A percentile compares a stretch with the other conserved stretches of the same genome.
These are phyloP conservation scores for Emydura subglobosa DNA, from an alignment of 2,113 vertebrate genomes.

Conservation along the genomic window DNA sequence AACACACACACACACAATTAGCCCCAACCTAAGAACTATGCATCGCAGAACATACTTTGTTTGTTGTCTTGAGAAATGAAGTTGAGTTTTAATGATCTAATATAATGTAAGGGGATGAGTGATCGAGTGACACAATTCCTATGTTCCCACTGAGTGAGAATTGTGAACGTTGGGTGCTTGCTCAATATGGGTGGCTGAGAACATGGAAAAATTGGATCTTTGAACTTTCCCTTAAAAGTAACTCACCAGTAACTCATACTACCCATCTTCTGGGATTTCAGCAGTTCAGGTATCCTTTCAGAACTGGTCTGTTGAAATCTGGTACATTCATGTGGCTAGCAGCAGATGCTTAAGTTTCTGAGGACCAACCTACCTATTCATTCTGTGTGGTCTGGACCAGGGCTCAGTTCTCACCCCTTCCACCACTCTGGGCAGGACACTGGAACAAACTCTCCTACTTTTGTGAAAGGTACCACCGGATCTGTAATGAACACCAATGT, in stretches of 20 bases:
- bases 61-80: conserved; percentile 16
- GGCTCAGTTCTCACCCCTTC: neutral
- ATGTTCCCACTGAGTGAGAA: conserved; percentile 37
- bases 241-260: conserved; percentile 57
- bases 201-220: conserved; percentile 51
- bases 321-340: neutral
- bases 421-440: neutral
- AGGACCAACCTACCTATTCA: neutral
- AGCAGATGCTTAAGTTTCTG: neutral
- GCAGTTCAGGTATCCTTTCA: conserved; percentile 27
- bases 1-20: neutral
- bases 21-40: neutral
- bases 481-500: neutral
- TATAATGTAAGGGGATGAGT: conserved; percentile 61
- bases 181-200: conserved; percentile 44
- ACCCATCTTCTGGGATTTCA: neutral
- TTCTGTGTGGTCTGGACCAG: neutral
- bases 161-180: conserved; percentile 51
- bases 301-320: neutral
- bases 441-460: neutral
- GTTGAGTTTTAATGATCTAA: conserved; percentile 32
- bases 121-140: conserved; percentile 67
- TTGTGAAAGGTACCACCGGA: neutral
- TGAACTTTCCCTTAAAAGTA: conserved; percentile 57
- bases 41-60: conserved; percentile 59